phyloP scores from a whole-genome alignment of 64 coral and sea anemone genomes.

The Dendrophyllia cribrosa region DNA sequence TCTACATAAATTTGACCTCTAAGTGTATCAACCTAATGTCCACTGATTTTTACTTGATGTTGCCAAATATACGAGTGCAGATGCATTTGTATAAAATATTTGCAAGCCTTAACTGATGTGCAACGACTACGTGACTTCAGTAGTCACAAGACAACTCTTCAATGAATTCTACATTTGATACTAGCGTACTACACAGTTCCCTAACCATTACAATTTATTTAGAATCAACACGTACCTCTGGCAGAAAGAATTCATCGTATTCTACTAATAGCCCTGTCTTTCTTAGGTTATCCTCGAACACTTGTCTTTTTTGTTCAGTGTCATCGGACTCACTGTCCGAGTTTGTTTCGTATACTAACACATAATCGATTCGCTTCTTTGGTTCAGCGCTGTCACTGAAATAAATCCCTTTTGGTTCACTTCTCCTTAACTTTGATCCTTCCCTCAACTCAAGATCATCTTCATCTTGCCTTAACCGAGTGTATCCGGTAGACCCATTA shows the following conservation, averaged over 20 bases:
- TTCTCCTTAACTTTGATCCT: not conserved
- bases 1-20: too few relatives aligned
- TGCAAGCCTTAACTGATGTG: too few relatives aligned
- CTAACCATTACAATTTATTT: not conserved
- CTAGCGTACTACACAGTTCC: too few relatives aligned
- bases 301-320: not conserved
- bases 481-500: not conserved
- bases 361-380: slow-evolving; percentile 44
- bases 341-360: slow-evolving; percentile 49
- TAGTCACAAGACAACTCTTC: too few relatives aligned
- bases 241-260: not conserved
- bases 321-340: slow-evolving; percentile 15
- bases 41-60: too few relatives aligned
- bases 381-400: slow-evolving; percentile 22
- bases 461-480: slow-evolving; percentile 27
- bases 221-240: slow-evolving; percentile 22
- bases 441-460: not conserved
- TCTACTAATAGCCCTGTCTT: slow-evolving; percentile 39
- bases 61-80: too few relatives aligned
- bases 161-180: too few relatives aligned
- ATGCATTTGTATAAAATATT: too few relatives aligned
- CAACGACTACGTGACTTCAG: too few relatives aligned
- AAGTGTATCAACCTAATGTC: too few relatives aligned
- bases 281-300: slow-evolving; percentile 22
- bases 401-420: slow-evolving; percentile 18